A percentile compares a stretch with the other conserved stretches of the same genome.
phyloP scores from a whole-genome alignment of 2,888 invertebrate genomes.

The Pristionchus maxplancki region DNA sequence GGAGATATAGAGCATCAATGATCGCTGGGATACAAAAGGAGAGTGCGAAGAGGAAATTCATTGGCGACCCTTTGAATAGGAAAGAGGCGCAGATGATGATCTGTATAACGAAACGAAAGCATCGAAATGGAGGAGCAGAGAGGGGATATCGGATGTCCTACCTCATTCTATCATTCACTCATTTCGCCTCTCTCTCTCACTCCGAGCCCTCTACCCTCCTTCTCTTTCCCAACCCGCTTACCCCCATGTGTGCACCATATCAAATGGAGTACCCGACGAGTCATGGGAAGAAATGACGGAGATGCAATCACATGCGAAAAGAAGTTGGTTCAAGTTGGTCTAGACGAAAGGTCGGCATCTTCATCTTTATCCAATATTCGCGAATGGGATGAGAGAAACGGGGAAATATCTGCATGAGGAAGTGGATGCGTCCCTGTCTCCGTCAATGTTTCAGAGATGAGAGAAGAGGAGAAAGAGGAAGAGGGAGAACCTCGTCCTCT shows the following conservation, averaged over 20 bases:
- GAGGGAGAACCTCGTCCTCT: background rate
- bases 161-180: slow-evolving; percentile 36
- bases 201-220: background rate
- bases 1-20: background rate
- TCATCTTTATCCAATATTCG: background rate
- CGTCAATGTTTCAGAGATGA: slow-evolving; percentile 25
- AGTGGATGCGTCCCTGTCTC: background rate
- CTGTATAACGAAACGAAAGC: background rate
- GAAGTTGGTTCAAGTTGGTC: background rate
- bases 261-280: slow-evolving; percentile 29
- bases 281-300: slow-evolving; percentile 11
- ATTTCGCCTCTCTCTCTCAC: slow-evolving; percentile 33
- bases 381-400: background rate
- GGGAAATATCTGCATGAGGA: background rate
- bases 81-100: background rate
- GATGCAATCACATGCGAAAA: background rate
- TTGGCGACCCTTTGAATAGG: background rate
- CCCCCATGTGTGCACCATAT: slow-evolving; percentile 5
- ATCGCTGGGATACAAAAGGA: background rate
- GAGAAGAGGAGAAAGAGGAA: background rate
- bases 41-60: background rate
- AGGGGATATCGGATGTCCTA: slow-evolving; percentile 43
- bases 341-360: background rate
- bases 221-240: background rate
- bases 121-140: background rate